Evolutionary conservation across 2,113 vertebrate species (phyloP).

Genomic region (Tragelaphus buxtoni): DNA sequence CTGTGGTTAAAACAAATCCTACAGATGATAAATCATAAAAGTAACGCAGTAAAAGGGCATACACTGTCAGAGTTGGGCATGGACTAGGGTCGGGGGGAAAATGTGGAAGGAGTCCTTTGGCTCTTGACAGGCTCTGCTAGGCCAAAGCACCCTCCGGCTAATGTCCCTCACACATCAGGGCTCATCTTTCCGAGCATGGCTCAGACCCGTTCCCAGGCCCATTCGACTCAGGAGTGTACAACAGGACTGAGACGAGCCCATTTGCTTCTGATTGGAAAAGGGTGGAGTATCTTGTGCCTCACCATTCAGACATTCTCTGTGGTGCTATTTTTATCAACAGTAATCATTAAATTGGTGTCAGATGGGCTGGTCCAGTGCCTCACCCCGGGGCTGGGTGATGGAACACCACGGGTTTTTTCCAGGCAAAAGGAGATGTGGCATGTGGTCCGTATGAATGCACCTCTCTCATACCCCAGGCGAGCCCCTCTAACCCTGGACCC

Average conservation of each 20-base stretch:
- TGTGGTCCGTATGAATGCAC: neutral
- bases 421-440: neutral
- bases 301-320: slow-evolving; percentile 74
- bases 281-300: slow-evolving; percentile 63
- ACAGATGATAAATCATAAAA: neutral
- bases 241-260: slow-evolving; percentile 32
- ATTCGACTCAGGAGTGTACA: slow-evolving; percentile 38
- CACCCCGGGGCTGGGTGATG: neutral
- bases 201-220: neutral
- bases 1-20: neutral
- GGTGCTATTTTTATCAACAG: slow-evolving; percentile 75
- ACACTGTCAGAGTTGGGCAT: neutral
- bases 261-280: slow-evolving; percentile 73
- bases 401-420: neutral
- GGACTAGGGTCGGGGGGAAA: neutral
- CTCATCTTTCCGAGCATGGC: neutral
- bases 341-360: slow-evolving; percentile 77
- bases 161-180: neutral
- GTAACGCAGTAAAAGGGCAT: neutral
- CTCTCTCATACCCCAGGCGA: neutral
- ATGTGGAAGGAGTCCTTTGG: neutral
- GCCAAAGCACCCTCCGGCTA: neutral
- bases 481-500: neutral
- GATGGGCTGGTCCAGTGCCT: slow-evolving; percentile 67
- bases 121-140: neutral